Conservation (phyloP, 2,888 invertebrate genomes). For the Chouioia cunea region DNA sequence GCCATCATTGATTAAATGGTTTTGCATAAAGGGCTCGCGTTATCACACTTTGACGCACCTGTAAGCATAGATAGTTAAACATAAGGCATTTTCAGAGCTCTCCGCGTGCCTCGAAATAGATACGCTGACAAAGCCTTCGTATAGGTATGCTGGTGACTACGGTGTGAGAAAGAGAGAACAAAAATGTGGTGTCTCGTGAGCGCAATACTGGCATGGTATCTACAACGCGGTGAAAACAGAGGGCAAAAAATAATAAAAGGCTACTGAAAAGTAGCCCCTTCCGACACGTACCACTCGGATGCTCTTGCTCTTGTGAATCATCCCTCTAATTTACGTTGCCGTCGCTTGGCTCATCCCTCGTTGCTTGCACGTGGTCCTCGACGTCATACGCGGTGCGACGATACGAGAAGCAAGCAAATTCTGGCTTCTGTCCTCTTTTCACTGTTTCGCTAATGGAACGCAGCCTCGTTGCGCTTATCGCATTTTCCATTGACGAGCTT, state of each 20-base stretch:
- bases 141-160: background rate
- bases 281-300: constrained; percentile 62
- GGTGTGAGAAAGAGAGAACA: constrained; percentile 6
- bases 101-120: background rate
- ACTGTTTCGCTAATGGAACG: background rate
- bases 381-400: too few relatives aligned
- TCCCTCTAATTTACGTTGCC: constrained; percentile 53
- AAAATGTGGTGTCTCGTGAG: constrained; percentile 4
- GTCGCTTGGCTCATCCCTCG: constrained; percentile 30
- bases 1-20: too few relatives aligned
- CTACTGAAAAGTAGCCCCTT: background rate
- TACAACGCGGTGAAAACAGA: background rate
- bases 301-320: constrained; percentile 65
- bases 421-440: background rate
- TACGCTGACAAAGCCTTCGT: constrained; percentile 20
- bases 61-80: background rate
- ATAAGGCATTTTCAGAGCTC: background rate
- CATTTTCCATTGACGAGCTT: constrained; percentile 28
- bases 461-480: constrained; percentile 13
- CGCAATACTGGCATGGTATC: constrained; percentile 3
- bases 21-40: too few relatives aligned
- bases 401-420: too few relatives aligned
- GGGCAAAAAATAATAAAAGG: background rate
- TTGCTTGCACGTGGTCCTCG: background rate
- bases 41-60: too few relatives aligned